Conservation (phyloP, 2,797 vertebrate species). For the Novumbra hubbsi region DNA sequence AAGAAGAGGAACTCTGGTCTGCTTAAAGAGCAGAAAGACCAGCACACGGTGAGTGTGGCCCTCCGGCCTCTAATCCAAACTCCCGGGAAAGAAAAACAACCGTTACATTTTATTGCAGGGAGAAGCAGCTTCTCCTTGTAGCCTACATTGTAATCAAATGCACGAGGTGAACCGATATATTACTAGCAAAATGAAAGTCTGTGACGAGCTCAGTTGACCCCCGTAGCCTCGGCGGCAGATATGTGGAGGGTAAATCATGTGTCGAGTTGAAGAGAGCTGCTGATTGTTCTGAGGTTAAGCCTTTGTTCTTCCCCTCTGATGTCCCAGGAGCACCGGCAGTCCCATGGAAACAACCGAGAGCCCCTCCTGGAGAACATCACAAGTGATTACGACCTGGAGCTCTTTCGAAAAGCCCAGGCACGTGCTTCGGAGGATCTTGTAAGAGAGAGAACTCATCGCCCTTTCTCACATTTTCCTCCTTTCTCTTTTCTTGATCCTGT, state of each 20-base stretch:
- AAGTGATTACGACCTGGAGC: conserved; percentile 95
- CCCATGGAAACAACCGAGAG: conserved; percentile 84
- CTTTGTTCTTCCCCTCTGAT: not conserved
- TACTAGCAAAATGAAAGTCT: not conserved
- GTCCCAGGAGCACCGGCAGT: conserved; percentile 86
- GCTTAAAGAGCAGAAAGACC: conserved; percentile 94
- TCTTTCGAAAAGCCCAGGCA: conserved; percentile 96
- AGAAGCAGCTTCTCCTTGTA: not conserved
- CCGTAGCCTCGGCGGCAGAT: not conserved
- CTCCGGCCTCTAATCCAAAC: not conserved
- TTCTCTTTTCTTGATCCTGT: conserved; percentile 2
- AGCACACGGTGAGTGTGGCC: conserved; percentile 78
- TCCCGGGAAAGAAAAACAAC: not conserved
- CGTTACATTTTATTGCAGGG: not conserved
- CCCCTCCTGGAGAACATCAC: conserved; percentile 96
- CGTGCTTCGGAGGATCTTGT: conserved; percentile 95
- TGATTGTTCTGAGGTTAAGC: conserved; percentile 1
- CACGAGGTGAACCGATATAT: not conserved
- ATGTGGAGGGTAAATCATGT: conserved; percentile 2
- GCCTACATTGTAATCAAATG: not conserved
- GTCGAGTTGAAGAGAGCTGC: not conserved
- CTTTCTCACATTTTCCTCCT: conserved; percentile 1
- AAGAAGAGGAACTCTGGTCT: conserved; percentile 91
- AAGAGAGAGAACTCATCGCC: conserved; percentile 79
- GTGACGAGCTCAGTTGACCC: not conserved